These are phyloP conservation scores for Callimorpha dominula DNA, from an alignment of 2,888 invertebrate genomes.

Conservation along the genomic window DNA sequence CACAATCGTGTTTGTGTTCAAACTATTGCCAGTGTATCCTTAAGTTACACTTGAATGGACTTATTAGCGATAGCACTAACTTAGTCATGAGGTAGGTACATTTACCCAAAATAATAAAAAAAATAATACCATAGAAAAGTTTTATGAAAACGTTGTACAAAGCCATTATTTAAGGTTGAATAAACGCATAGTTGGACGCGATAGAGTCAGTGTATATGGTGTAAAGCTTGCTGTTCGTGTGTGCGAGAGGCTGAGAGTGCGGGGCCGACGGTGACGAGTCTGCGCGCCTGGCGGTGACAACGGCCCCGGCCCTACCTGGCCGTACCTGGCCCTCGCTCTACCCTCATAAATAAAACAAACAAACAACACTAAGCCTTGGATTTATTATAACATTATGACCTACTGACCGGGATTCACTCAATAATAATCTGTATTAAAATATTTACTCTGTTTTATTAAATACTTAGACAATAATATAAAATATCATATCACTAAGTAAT, in stretches of 20 bases:
- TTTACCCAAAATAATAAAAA: not conserved
- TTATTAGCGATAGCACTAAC: not conserved
- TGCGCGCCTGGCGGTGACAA: not conserved
- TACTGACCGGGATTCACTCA: constrained; percentile 71
- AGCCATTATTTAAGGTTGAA: constrained; percentile 29
- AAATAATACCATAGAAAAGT: not conserved
- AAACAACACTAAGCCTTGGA: constrained; percentile 51
- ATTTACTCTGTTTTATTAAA: constrained; percentile 83
- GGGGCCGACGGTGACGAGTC: constrained; percentile 8
- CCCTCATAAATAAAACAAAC: constrained; percentile 61
- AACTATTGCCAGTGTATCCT: constrained; percentile 21
- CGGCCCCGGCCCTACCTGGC: constrained; percentile 40
- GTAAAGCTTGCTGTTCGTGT: constrained; percentile 35
- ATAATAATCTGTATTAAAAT: constrained; percentile 80
- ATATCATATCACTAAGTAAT: constrained; percentile 80
- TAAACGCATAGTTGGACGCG: constrained; percentile 18
- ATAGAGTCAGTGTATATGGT: constrained; percentile 38
- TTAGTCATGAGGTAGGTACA: not conserved
- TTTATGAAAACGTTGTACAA: constrained; percentile 22
- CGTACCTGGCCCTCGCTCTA: constrained; percentile 25
- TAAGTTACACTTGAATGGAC: not conserved
- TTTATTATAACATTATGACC: constrained; percentile 58
- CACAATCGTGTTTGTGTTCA: constrained; percentile 13
- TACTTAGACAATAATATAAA: constrained; percentile 83
- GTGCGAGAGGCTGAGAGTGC: constrained; percentile 11